Base-by-base conservation (phyloP, 2,113 vertebrate genomes). In the Channa argus region DNA sequence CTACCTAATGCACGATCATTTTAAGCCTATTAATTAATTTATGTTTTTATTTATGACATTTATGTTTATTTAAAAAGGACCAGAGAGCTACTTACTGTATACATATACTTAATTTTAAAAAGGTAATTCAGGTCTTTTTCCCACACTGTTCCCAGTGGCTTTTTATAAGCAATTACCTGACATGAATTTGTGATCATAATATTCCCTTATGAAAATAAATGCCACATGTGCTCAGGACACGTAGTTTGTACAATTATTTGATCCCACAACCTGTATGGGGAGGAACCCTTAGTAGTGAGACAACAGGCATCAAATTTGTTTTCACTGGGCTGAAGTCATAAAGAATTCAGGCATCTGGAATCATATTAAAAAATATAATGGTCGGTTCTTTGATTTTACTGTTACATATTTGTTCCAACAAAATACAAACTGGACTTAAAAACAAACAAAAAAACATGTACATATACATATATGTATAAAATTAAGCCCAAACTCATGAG, bases 211-310 rank as follows among this genome's bases (percentile, higher is more conserved):
- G 67, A 60, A 61, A 67, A 71, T 64, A 53, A 13, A 15, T 14
- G 6, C 45, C 56, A 78, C 59, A 62, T 50, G 34, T 52, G 59
- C 13, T 13, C 11, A 13, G 7, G 37, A 54, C 14, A 68, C 5
- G 15, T 64, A 71, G 70, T 14, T 70, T 13, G 14, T 14, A 3
- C 13, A 4, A 67, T 51, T 33, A 52, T 68, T 46, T 80, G 3
- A 76, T 14, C 43, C 59, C 63, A 77, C 60, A 50, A 67, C 63
- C 58, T 72, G 51, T 41, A 62, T 8, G 10, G 10, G 44, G 60
- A 65, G 43, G n/a, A 76, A 6, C 37, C 3, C 8, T 52, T 62
- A 8, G n/a, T 61, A 49, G 46, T 37, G 54, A 79, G 41, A 50
- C 68, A 65, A 39, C 38, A 68, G 8, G 8, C 33, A 36, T 59